Evolutionary conservation across 2,888 invertebrate genomes (phyloP).

Genomic region (Harpagoxenus sublaevis): DNA sequence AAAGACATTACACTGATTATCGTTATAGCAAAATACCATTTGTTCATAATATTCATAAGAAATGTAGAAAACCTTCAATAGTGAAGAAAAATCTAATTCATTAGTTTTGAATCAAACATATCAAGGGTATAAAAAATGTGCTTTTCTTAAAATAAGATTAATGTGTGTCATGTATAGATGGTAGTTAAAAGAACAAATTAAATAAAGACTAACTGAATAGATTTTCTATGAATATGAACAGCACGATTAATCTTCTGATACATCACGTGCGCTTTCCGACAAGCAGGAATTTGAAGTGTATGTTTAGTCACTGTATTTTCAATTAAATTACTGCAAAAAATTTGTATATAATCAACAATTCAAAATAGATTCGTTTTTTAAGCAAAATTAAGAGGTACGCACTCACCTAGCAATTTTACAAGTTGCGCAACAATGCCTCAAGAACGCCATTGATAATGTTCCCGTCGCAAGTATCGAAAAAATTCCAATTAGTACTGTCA

Average conservation of each 20-base stretch:
- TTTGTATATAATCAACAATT: not conserved
- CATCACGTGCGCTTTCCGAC: not conserved
- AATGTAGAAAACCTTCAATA: slow-evolving; percentile 21
- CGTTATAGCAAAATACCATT: not conserved
- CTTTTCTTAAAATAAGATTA: not conserved
- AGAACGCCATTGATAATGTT: not conserved
- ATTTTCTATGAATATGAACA: slow-evolving; percentile 21
- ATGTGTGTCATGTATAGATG: not conserved
- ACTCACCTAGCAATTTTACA: slow-evolving; percentile 22
- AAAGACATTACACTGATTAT: not conserved
- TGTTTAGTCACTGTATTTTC: slow-evolving; percentile 19
- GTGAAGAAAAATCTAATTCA: not conserved
- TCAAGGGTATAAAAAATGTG: not conserved
- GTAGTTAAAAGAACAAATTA: not conserved
- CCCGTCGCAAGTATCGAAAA: not conserved
- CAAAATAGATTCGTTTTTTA: not conserved
- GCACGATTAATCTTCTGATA: slow-evolving; percentile 16
- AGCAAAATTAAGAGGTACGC: not conserved
- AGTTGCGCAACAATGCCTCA: slow-evolving; percentile 12
- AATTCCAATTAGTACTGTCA: not conserved
- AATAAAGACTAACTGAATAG: slow-evolving; percentile 16
- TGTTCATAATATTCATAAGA: not conserved
- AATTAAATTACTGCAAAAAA: slow-evolving; percentile 8
- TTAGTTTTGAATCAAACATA: not conserved
- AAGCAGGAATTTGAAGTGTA: slow-evolving; percentile 6